phyloP scores from a whole-genome alignment of 2,888 invertebrate genomes.

The Athalia rosae region DNA sequence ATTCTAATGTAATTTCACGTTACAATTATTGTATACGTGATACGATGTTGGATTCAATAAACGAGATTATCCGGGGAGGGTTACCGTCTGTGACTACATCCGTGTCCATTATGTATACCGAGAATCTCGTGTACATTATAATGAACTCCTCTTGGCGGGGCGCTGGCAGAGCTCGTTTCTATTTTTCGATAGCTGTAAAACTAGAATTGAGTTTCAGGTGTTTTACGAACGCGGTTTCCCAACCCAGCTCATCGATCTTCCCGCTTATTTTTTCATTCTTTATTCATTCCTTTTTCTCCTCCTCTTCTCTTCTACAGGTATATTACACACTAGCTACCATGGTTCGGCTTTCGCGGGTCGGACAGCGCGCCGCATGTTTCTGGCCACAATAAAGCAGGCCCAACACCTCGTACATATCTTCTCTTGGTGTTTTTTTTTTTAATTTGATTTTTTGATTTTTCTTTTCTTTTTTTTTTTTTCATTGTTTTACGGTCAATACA shows the following conservation, averaged over 20 bases:
- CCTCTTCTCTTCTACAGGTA: too few relatives aligned
- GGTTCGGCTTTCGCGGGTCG: not conserved
- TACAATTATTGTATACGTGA: not conserved
- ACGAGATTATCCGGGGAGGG: conserved; percentile 6
- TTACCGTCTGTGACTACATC: too few relatives aligned
- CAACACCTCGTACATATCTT: conserved; percentile 1
- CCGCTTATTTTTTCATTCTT: not conserved
- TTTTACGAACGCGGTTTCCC: conserved; percentile 13
- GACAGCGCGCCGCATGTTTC: conserved; percentile 6
- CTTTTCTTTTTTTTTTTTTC: not conserved
- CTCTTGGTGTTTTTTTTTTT: not conserved
- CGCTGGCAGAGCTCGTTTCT: not conserved
- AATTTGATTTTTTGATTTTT: not conserved
- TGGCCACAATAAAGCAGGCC: too few relatives aligned
- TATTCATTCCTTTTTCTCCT: not conserved
- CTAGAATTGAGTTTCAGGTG: conserved; percentile 5
- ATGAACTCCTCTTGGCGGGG: not conserved
- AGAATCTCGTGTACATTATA: not conserved
- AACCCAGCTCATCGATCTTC: conserved; percentile 30
- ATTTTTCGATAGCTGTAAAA: conserved; percentile 17
- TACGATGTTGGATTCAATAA: not conserved
- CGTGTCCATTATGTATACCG: not conserved
- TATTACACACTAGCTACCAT: too few relatives aligned
- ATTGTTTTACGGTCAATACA: not conserved
- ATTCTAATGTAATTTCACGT: conserved; percentile 25